These are phyloP conservation scores for Dromaius novaehollandiae DNA, from an alignment of 2,113 vertebrate genomes.

Conservation along the genomic window DNA sequence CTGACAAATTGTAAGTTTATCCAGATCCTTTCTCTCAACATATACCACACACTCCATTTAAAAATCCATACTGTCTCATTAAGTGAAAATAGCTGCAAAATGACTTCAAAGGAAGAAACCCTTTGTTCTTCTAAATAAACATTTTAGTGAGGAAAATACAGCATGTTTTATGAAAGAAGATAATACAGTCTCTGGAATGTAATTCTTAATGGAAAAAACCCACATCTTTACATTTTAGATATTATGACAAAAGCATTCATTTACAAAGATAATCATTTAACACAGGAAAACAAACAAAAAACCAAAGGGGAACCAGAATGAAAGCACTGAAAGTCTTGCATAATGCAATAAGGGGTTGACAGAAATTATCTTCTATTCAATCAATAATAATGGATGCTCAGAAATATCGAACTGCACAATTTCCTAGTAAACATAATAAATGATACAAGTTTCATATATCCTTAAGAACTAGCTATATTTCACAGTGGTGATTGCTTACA, in stretches of 20 bases:
- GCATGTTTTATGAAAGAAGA: not conserved
- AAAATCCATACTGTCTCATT: constrained; percentile 25
- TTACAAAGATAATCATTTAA: constrained; percentile 25
- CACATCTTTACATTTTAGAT: not conserved
- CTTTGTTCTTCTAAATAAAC: constrained; percentile 37
- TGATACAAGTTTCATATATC: not conserved
- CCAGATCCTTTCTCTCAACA: constrained; percentile 39
- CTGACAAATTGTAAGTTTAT: constrained; percentile 9
- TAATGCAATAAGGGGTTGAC: not conserved
- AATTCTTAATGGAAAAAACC: constrained; percentile 26
- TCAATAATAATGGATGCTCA: not conserved
- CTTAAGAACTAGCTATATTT: not conserved
- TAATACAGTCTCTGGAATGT: not conserved
- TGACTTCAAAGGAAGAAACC: not conserved
- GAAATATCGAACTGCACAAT: not conserved
- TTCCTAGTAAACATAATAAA: not conserved
- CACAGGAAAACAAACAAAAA: not conserved
- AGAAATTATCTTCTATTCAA: not conserved
- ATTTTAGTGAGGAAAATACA: constrained; percentile 9
- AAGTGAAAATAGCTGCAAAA: not conserved
- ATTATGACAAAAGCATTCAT: not conserved
- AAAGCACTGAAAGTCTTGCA: not conserved
- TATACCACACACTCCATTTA: constrained; percentile 7
- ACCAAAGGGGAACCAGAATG: not conserved
- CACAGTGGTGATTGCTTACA: not conserved